phyloP scores from a whole-genome alignment of 2,113 vertebrate genomes.

The Macrotus californicus region DNA sequence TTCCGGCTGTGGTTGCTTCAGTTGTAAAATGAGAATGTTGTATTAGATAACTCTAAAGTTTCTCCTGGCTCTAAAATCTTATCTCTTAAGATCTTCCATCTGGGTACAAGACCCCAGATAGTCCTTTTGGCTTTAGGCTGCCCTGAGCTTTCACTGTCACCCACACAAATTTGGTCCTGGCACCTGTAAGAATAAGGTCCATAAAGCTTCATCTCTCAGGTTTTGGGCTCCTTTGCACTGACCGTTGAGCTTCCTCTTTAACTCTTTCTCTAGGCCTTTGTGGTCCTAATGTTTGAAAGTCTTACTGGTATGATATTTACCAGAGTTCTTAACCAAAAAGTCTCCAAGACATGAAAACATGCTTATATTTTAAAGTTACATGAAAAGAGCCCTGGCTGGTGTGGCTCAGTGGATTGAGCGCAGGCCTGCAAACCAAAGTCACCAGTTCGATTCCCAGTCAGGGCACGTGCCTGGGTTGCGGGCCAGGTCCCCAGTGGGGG shows the following conservation, averaged over 20 bases:
- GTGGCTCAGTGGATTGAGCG: neutral
- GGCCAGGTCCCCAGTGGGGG: no score
- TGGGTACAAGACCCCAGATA: neutral
- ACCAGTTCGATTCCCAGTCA: neutral
- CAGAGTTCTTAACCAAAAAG: neutral
- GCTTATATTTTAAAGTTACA: neutral
- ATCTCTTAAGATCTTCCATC: neutral
- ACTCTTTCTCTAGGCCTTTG: neutral
- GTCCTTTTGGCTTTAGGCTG: neutral
- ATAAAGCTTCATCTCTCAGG: neutral
- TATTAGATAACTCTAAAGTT: neutral
- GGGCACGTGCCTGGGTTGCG: neutral
- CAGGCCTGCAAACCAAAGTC: no score
- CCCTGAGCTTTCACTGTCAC: neutral
- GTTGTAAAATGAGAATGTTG: conserved; percentile 7
- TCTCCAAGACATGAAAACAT: neutral
- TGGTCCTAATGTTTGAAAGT: neutral
- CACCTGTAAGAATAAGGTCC: neutral
- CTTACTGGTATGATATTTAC: neutral
- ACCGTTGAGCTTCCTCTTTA: neutral
- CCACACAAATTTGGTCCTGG: neutral
- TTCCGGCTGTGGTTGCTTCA: conserved; percentile 14
- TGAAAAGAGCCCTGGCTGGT: neutral
- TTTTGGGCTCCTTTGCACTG: neutral
- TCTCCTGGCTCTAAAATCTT: conserved; percentile 10